phyloP scores from a whole-genome alignment of 2,113 vertebrate genomes.

The Percopsis transmontana region DNA sequence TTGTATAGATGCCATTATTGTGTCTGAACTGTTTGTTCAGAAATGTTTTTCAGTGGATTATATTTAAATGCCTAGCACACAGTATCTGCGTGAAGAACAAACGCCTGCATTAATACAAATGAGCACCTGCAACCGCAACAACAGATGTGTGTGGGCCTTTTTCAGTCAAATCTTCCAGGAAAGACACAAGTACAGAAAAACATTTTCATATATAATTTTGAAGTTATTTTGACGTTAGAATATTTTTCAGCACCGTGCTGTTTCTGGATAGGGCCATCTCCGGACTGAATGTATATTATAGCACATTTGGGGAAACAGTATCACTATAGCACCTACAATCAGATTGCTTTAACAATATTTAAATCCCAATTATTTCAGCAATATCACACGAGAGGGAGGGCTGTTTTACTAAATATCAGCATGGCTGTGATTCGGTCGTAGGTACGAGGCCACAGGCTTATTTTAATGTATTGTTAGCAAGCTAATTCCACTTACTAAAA shows the following conservation, averaged over 20 bases:
- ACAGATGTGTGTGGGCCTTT: constrained; percentile 72
- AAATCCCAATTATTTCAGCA: too few species aligned
- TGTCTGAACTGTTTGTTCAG: not conserved
- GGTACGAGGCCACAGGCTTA: too few species aligned
- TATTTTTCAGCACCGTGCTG: not conserved
- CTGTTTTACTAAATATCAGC: too few species aligned
- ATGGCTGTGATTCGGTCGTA: too few species aligned
- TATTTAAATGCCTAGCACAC: constrained; percentile 62
- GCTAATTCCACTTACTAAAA: too few species aligned
- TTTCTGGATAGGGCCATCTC: constrained; percentile 48
- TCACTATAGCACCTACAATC: too few species aligned
- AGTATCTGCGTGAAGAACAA: constrained; percentile 52
- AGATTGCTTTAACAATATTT: too few species aligned
- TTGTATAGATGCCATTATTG: not conserved
- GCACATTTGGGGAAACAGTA: not conserved
- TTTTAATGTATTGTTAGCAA: too few species aligned
- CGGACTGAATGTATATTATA: constrained; percentile 38
- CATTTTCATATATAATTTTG: constrained; percentile 53
- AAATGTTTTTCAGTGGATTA: constrained; percentile 51
- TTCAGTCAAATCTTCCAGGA: constrained; percentile 59
- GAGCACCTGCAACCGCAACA: constrained; percentile 77
- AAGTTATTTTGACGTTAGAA: too few species aligned
- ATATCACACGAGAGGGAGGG: too few species aligned
- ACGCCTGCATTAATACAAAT: constrained; percentile 74
- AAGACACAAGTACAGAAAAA: constrained; percentile 46